phyloP scores from a whole-genome alignment of 1,140 invertebrate genomes.

The Vanessa atalanta region DNA sequence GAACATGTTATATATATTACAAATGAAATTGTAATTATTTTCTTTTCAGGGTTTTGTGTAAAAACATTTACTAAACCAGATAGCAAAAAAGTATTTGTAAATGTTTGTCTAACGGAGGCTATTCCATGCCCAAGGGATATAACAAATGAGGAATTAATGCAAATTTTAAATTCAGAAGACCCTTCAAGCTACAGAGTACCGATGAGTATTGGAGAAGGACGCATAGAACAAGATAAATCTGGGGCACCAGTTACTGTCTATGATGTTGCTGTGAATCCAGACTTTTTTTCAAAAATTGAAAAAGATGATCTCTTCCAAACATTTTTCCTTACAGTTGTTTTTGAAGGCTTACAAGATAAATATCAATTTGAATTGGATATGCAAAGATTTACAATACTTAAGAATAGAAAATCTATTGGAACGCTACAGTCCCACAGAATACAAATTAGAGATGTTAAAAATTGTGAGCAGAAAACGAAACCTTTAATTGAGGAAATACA shows the following conservation, averaged over 20 bases:
- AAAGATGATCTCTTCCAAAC: constrained; percentile 85
- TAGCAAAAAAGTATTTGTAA: constrained; percentile 89
- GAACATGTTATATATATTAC: too few relatives aligned
- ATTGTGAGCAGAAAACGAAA: constrained; percentile 59
- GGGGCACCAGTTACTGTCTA: constrained; percentile 86
- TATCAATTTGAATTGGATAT: constrained; percentile 85
- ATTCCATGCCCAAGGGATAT: constrained; percentile 91
- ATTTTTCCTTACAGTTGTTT: constrained; percentile 88
- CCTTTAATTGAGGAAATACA: constrained; percentile 82
- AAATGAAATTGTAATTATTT: not conserved
- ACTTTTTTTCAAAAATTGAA: constrained; percentile 86
- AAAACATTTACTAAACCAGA: constrained; percentile 87
- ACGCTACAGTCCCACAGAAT: constrained; percentile 87
- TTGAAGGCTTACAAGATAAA: constrained; percentile 87
- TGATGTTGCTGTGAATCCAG: constrained; percentile 89
- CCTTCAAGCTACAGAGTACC: constrained; percentile 88
- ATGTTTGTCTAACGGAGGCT: constrained; percentile 88
- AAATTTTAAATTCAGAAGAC: constrained; percentile 87
- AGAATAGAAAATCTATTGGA: constrained; percentile 85
- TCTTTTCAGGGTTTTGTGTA: constrained; percentile 88
- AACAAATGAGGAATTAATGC: constrained; percentile 86
- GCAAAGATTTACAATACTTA: constrained; percentile 82
- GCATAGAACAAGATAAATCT: constrained; percentile 89
- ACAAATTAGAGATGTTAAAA: constrained; percentile 83
- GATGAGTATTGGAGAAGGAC: constrained; percentile 92